Evolutionary conservation across 2,113 vertebrate species (phyloP).

Genomic region (Bucco capensis): DNA sequence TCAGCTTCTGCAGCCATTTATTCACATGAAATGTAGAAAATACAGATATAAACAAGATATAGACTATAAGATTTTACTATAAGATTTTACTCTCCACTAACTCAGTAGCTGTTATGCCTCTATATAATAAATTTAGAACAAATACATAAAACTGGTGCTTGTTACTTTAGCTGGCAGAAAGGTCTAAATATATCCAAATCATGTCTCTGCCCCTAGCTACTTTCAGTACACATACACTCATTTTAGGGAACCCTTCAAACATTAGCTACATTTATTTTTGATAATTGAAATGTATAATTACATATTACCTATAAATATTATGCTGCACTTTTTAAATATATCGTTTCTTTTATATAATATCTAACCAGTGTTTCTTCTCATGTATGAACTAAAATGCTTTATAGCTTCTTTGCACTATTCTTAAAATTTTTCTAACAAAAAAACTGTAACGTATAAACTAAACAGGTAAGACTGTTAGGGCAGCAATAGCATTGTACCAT

Average conservation of each 20-base stretch:
- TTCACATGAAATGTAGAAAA: background rate
- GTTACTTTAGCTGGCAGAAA: background rate
- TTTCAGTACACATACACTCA: accelerated
- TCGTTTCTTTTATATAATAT: background rate
- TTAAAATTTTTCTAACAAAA: background rate
- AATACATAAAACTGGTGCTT: background rate
- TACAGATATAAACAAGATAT: background rate
- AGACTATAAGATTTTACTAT: accelerated
- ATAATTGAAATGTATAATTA: background rate
- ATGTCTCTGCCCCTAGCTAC: background rate
- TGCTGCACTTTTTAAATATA: background rate
- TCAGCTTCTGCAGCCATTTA: background rate
- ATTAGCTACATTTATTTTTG: background rate
- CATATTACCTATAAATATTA: no score
- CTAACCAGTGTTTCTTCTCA: background rate
- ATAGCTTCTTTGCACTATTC: background rate
- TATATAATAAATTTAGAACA: background rate
- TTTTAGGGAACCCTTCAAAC: background rate
- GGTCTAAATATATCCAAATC: background rate
- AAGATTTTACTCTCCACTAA: no score
- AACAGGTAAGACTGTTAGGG: background rate
- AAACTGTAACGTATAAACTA: no score
- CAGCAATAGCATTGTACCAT: background rate
- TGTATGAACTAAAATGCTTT: background rate
- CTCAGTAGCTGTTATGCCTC: background rate